Conservation (phyloP, 2,888 invertebrate genomes). For the Meta bourneti region DNA sequence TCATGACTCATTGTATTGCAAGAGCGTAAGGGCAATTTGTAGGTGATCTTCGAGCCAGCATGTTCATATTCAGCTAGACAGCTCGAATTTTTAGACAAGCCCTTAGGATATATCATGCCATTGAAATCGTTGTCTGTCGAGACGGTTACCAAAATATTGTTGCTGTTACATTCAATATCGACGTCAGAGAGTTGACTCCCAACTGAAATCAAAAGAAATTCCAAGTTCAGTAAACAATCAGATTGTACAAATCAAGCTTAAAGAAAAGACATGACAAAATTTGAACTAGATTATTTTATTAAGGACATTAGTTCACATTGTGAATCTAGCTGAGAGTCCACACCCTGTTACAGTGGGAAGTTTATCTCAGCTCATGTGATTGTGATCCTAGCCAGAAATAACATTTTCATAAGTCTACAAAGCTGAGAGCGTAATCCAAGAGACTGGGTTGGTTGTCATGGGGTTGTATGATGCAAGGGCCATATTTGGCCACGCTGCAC, state of each 20-base stretch:
- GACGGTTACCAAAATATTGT: slow-evolving; percentile 83
- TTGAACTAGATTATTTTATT: background rate
- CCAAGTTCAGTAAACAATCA: background rate
- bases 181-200: slow-evolving; percentile 69
- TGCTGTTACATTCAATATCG: slow-evolving; percentile 85
- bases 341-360: no score
- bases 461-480: no score
- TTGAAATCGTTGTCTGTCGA: slow-evolving; percentile 85
- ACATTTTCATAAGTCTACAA: no score
- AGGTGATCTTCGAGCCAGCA: slow-evolving; percentile 85
- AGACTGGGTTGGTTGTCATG: no score
- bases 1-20: slow-evolving; percentile 92
- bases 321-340: no score
- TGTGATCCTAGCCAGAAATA: no score
- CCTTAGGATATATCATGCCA: slow-evolving; percentile 94
- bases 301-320: no score
- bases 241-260: background rate
- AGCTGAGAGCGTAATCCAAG: no score
- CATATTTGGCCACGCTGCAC: no score
- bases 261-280: background rate
- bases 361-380: no score
- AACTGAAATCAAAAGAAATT: slow-evolving; percentile 35
- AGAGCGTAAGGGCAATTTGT: slow-evolving; percentile 90
- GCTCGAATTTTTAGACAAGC: slow-evolving; percentile 92
- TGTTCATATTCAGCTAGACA: slow-evolving; percentile 91